Conservation (phyloP, 2,113 vertebrate species). For the Chlamydotis undulata region DNA sequence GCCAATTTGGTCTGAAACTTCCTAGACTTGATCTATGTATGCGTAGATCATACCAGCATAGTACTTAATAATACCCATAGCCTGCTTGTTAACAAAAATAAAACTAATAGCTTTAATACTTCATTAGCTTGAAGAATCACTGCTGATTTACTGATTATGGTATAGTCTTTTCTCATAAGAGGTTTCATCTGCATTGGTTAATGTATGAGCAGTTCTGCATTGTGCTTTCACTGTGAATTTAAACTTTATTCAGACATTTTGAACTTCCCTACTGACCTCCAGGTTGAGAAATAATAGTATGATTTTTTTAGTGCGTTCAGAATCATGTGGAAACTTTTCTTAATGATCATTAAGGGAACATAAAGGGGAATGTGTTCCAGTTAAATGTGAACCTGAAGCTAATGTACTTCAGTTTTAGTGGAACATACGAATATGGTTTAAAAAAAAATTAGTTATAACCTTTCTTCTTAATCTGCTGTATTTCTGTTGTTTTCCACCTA, state of each 20-base stretch:
- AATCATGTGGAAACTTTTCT: neutral
- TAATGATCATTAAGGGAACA: neutral
- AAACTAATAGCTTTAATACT: neutral
- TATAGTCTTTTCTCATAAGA: neutral
- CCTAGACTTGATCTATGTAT: neutral
- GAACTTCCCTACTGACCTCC: neutral
- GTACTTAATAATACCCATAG: neutral
- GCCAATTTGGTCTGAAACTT: neutral
- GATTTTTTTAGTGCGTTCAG: neutral
- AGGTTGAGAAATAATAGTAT: neutral
- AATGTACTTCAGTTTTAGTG: neutral
- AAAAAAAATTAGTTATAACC: neutral
- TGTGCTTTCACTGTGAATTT: neutral
- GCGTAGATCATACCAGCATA: neutral
- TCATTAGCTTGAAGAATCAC: neutral
- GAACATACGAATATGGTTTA: neutral
- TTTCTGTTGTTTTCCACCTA: neutral
- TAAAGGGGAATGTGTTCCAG: neutral
- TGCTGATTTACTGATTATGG: neutral
- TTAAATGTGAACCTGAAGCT: neutral
- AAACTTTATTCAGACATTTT: neutral
- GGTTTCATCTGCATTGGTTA: neutral
- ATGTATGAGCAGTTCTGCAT: neutral
- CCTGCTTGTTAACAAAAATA: neutral
- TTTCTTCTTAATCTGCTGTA: neutral